Base-by-base conservation (phyloP, 37 sponge, comb jelly and placozoan species). In the Tethya wilhelma region DNA sequence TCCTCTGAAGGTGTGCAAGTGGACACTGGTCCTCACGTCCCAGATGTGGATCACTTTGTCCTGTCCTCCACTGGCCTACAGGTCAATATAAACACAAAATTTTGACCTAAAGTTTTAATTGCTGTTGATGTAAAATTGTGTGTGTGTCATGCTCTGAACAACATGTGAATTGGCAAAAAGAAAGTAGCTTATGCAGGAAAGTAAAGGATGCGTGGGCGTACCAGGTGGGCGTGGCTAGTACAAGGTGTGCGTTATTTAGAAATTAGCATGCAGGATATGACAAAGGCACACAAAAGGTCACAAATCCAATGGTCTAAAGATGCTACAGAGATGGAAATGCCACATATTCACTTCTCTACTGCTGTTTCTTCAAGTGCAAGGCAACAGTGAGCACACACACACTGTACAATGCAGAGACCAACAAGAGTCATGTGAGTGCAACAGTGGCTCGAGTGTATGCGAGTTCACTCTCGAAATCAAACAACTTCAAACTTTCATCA, bases 1-100 rank as follows among this genome's bases (percentile, higher is more conserved):
- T 57, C 97, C 97, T 36, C 60, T 90, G 80, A 98, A 98, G 39
- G 79, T 91, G 67, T 98, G 90, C 17, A 91, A 29, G 34, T 90
- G 87, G 17, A 60, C 29, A 49, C 65, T 79, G 26, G 86, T 90
- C 22, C 67, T 68, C 6, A 59, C 90, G 58, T 94, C 85, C 99
- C 99, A 98, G 1, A 98, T 57, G 22, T 84, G 81, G 9, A 98
- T 67, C 28, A 81, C 37, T 17, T 78, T 84, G 43, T 96, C 99
- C 30, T 60, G 55, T 22, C 96, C 99, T n/a, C 97, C 97, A 87
- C 95, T 96, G 3, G 87, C 99, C 86, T 94, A 84, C n/a, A 69
- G 17, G 17, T 49, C 55, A 49, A 20, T 49, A 49, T 49, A 11
- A 49, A 17, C 17, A 20, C 17, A 17, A n/a, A n/a, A n/a, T n/a